Conservation (phyloP, 35 echinoderm and acorn worm species). For the Eucidaris tribuloides region DNA sequence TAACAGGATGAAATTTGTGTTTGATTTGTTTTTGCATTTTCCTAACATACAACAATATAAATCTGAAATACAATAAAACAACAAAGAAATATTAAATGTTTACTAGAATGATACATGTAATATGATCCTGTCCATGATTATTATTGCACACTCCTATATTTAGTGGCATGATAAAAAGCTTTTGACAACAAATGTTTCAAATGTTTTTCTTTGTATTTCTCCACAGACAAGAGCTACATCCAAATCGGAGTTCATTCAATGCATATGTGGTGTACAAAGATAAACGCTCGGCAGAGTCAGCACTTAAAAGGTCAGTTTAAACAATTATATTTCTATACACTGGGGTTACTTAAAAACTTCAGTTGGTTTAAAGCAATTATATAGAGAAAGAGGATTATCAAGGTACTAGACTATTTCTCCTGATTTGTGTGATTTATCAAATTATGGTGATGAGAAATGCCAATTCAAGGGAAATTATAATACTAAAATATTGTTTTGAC, state of each 20-base stretch:
- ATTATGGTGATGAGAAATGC: too few species aligned
- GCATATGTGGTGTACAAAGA: slow-evolving; percentile 11
- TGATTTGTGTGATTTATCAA: neutral
- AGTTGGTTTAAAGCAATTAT: neutral
- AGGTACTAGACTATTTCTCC: neutral
- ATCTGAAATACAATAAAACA: too few species aligned
- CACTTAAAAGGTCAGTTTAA: slow-evolving; percentile 1
- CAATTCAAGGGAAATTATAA: too few species aligned
- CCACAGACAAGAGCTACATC: neutral
- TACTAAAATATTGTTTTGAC: too few species aligned
- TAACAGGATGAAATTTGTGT: too few species aligned
- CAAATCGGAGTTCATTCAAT: slow-evolving; percentile 5
- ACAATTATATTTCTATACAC: too few species aligned
- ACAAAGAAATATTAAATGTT: neutral
- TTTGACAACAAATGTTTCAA: too few species aligned
- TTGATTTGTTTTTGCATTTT: too few species aligned
- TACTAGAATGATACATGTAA: neutral
- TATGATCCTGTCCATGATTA: neutral
- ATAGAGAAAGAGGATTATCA: neutral
- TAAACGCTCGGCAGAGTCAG: neutral
- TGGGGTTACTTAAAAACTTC: neutral
- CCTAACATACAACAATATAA: neutral
- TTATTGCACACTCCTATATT: neutral
- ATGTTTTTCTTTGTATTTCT: neutral
- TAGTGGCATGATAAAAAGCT: too few species aligned